phyloP scores from a whole-genome alignment of 2,113 vertebrate species.

The Furnarius figulus region DNA sequence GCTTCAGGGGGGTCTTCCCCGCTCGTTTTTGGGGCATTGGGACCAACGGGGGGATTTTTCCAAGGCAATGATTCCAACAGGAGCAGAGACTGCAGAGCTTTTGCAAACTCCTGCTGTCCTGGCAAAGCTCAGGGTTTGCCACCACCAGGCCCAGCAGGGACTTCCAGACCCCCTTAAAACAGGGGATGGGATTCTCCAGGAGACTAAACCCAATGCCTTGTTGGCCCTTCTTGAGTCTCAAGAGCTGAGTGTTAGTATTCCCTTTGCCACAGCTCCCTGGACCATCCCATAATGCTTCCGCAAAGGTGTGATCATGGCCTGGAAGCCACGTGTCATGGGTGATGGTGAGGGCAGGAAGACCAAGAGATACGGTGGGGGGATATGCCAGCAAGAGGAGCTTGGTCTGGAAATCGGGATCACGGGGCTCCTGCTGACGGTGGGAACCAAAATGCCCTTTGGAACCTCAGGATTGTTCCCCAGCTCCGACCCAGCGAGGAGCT shows the following conservation, averaged over 20 bases:
- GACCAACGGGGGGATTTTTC: background rate
- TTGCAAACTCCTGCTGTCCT: background rate
- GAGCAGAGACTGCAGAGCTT: background rate
- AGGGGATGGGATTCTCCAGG: background rate
- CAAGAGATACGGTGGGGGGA: background rate
- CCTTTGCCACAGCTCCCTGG: background rate
- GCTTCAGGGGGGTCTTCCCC: background rate
- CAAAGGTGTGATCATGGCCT: background rate
- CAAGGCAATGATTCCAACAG: background rate
- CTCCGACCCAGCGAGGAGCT: background rate
- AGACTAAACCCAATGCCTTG: background rate
- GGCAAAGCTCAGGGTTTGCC: background rate
- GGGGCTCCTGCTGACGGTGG: rapidly evolving
- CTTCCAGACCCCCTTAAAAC: background rate
- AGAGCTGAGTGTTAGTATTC: background rate
- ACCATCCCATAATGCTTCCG: background rate
- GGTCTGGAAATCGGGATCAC: background rate
- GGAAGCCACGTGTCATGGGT: background rate
- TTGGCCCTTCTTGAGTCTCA: background rate
- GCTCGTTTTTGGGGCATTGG: background rate
- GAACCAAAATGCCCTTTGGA: background rate
- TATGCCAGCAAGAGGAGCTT: background rate
- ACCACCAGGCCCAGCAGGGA: background rate
- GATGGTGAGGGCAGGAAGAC: background rate
- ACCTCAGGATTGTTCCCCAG: background rate